phyloP scores from a whole-genome alignment of 2,888 invertebrate genomes.

The Dicranocentrus wangi region DNA sequence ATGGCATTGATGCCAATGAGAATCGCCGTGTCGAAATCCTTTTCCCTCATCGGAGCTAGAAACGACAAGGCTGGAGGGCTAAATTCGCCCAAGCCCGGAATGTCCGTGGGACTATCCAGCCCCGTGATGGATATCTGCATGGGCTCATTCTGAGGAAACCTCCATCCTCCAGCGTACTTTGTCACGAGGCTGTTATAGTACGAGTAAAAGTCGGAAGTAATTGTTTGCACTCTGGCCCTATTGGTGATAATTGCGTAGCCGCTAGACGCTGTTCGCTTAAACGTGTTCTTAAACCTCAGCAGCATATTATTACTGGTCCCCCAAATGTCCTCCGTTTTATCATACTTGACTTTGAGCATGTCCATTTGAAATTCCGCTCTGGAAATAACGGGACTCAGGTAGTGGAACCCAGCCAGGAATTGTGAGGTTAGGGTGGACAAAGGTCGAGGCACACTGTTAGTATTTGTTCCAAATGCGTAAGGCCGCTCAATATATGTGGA shows the following conservation, averaged over 20 bases:
- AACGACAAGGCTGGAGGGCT: slow-evolving; percentile 43
- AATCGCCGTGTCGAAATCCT: slow-evolving; percentile 32
- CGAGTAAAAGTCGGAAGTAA: slow-evolving; percentile 17
- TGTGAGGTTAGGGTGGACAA: not conserved
- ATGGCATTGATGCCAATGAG: slow-evolving; percentile 25
- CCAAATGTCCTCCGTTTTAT: slow-evolving; percentile 55
- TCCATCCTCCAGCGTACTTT: slow-evolving; percentile 12
- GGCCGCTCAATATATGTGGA: slow-evolving; percentile 23
- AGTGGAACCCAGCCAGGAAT: slow-evolving; percentile 21
- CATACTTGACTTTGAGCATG: slow-evolving; percentile 17
- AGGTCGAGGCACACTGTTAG: not conserved
- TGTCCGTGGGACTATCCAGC: slow-evolving; percentile 25
- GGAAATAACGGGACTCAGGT: slow-evolving; percentile 32
- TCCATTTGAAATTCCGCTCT: slow-evolving; percentile 19
- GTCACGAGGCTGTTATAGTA: slow-evolving; percentile 21
- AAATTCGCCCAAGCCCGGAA: slow-evolving; percentile 37
- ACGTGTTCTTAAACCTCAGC: slow-evolving; percentile 34
- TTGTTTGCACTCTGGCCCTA: slow-evolving; percentile 36
- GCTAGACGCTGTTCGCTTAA: slow-evolving; percentile 30
- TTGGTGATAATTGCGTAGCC: slow-evolving; percentile 44
- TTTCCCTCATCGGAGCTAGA: slow-evolving; percentile 15
- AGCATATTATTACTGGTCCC: slow-evolving; percentile 47
- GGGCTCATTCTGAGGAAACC: slow-evolving; percentile 47
- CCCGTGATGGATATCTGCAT: slow-evolving; percentile 17
- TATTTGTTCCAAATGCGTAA: not conserved